Evolutionary conservation across 2,113 vertebrate species (phyloP).

Genomic region (cat (Felis catus)): DNA sequence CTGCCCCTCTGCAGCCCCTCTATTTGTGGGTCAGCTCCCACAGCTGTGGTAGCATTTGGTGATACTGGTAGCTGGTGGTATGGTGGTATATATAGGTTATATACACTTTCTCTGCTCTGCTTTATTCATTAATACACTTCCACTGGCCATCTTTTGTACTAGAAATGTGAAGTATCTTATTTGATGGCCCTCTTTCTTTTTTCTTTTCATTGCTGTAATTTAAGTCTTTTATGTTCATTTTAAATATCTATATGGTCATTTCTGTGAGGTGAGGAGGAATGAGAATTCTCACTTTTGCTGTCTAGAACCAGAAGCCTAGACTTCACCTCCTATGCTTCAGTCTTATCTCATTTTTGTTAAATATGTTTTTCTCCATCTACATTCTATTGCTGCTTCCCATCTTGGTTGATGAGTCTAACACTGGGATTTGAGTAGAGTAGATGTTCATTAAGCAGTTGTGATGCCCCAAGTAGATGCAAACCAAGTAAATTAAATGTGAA

Average conservation of each 20-base stretch:
- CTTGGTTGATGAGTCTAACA: background rate
- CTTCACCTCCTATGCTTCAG: background rate
- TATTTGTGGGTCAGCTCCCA: background rate
- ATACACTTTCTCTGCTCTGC: background rate
- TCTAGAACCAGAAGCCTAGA: background rate
- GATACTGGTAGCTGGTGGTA: background rate
- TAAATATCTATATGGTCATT: background rate
- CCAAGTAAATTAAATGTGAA: background rate
- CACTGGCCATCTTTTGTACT: background rate
- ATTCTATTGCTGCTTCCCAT: background rate
- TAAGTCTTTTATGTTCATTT: background rate
- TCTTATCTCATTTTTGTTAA: background rate
- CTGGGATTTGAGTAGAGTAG: background rate
- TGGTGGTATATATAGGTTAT: background rate
- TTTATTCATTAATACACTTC: background rate
- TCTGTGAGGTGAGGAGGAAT: background rate
- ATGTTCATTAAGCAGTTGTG: background rate
- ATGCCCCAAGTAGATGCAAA: background rate
- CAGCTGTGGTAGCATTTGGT: background rate
- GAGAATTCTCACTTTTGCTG: background rate
- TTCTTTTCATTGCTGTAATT: background rate
- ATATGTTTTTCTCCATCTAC: background rate
- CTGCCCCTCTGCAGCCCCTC: background rate
- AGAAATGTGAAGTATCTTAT: background rate
- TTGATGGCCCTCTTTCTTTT: background rate